Evolutionary conservation across 2,888 invertebrate genomes (phyloP), one percentile per base, ranked within the genome.

Genomic region (Acronicta alni): DNA sequence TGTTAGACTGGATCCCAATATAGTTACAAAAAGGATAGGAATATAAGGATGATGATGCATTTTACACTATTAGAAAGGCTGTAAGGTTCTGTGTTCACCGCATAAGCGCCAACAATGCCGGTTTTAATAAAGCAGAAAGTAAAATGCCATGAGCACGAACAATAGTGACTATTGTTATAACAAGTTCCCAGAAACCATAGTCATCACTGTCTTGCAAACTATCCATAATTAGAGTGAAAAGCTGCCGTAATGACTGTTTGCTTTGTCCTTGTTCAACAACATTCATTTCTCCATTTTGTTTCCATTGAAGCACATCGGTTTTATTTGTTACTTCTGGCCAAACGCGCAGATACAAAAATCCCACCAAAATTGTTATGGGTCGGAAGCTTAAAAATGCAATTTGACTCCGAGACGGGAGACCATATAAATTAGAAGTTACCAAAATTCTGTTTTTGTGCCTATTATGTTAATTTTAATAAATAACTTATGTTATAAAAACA

Each of bases 141-240:
- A 32, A 67, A 67, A 62, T 54, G 26, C 9, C 52, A 49, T 67
- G 45, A 12, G 30, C 41, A 26, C n/a, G 61, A 65, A 72, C 67
- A 73, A 67, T 61, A 43, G 55, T 46, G 12, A 1, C 51, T 23
- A 70, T 70, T 73, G 73, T 73, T 57, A 32, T 39, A 30, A 45
- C 49, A 51, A 44, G 37, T 61, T 73, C 69, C 20, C 72, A 62
- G 62, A 62, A 10, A 38, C 55, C 38, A 48, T 57, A 49, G 8
- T 18, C 48, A 39, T 66, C 41, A 44, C 53, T 46, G 44, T 66
- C 57, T 42, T 67, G 66, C 68, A 67, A 72, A 75, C 69, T 60
- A 44, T 64, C 35, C 55, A 53, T 66, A 63, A 67, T 63, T 63
- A 59, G 53, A 75, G 67, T 75, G 75, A 61, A 70, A 70, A 67